Conservation (phyloP, 2,888 invertebrate species). For the Drosophila paramelanica region DNA sequence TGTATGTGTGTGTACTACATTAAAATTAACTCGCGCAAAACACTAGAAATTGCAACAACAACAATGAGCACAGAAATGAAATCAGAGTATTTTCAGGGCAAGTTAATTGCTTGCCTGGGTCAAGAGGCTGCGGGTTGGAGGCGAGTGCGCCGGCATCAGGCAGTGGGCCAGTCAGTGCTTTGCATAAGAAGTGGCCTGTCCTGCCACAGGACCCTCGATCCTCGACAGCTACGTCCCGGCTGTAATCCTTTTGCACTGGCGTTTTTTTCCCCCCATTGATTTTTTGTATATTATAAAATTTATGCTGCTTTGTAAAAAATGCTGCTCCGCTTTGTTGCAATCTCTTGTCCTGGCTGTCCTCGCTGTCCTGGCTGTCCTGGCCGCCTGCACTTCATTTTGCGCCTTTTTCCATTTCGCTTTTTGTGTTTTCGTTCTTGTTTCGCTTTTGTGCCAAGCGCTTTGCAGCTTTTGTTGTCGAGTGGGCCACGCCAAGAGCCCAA, state of each 20-base stretch:
- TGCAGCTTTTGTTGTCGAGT: slow-evolving; percentile 76
- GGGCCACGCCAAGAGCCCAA: slow-evolving; percentile 63
- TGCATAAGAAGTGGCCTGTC: slow-evolving; percentile 59
- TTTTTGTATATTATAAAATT: slow-evolving; percentile 80
- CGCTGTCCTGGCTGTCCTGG: slow-evolving; percentile 10
- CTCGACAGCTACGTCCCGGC: slow-evolving; percentile 16
- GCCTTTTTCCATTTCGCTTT: slow-evolving; percentile 39
- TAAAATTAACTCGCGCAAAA: slow-evolving; percentile 69
- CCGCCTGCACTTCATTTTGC: slow-evolving; percentile 58
- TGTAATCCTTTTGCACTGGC: slow-evolving; percentile 57
- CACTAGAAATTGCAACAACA: slow-evolving; percentile 62
- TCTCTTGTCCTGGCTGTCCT: slow-evolving; percentile 27
- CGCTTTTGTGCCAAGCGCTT: slow-evolving; percentile 55
- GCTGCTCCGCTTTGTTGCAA: slow-evolving; percentile 71
- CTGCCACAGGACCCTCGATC: slow-evolving; percentile 40
- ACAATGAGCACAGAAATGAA: slow-evolving; percentile 46
- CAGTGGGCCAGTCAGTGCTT: slow-evolving; percentile 57
- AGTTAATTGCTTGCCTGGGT: slow-evolving; percentile 70
- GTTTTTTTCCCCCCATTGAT: slow-evolving; percentile 60
- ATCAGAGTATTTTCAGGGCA: slow-evolving; percentile 55
- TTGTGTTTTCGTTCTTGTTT: slow-evolving; percentile 15
- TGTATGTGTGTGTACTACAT: slow-evolving; percentile 21
- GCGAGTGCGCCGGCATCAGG: neutral
- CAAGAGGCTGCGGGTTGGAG: slow-evolving; percentile 3
- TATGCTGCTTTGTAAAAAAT: slow-evolving; percentile 71